phyloP scores from a whole-genome alignment of 2,797 vertebrate species.

The Scolopax bukidnonensis region DNA sequence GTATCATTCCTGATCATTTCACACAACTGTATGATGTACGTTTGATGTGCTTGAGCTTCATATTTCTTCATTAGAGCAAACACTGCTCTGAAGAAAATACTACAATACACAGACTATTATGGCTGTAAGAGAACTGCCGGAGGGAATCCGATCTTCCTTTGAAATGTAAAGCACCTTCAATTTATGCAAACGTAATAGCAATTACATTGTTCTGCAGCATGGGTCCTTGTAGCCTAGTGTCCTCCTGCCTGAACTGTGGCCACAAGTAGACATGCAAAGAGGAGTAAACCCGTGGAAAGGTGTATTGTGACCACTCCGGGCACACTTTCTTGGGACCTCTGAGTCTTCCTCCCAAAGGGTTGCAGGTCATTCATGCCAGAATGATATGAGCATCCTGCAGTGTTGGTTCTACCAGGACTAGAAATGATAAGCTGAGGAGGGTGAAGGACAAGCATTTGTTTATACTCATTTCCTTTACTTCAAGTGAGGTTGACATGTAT shows the following conservation, averaged over 20 bases:
- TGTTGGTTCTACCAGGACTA: background rate
- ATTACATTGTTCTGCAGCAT: background rate
- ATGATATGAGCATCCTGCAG: background rate
- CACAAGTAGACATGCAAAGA: background rate
- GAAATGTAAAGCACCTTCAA: constrained; percentile 31
- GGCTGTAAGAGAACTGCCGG: background rate
- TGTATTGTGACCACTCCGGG: background rate
- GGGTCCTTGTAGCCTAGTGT: background rate
- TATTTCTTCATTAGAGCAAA: background rate
- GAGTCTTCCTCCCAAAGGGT: background rate
- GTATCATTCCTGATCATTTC: background rate
- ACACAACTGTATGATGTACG: background rate
- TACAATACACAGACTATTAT: background rate
- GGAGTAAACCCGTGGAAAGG: background rate
- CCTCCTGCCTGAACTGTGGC: background rate
- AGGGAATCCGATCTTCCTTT: background rate
- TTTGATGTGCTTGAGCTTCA: background rate
- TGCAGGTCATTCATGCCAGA: background rate
- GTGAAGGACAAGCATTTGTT: background rate
- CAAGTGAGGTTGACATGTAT: constrained; percentile 82
- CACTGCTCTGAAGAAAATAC: background rate
- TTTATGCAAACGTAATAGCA: background rate
- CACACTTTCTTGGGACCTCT: background rate
- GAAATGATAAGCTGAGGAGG: background rate
- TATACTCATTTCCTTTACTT: background rate